phyloP scores from a whole-genome alignment of 2,113 vertebrate species.

The Colossoma macropomum region DNA sequence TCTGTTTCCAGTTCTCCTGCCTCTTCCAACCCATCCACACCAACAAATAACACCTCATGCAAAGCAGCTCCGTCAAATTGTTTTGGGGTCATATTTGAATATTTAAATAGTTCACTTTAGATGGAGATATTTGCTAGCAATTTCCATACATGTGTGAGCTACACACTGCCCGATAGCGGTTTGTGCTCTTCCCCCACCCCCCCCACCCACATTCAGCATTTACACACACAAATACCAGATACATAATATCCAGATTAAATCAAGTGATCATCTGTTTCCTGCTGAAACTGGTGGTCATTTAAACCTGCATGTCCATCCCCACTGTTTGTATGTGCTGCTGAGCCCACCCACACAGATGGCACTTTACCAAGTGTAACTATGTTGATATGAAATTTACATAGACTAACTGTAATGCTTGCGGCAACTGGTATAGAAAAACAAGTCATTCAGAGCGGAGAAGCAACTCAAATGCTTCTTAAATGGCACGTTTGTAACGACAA shows the following conservation, averaged over 20 bases:
- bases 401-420: slow-evolving; percentile 60
- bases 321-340: background rate
- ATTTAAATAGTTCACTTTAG: slow-evolving; percentile 77
- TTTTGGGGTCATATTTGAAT: slow-evolving; percentile 80
- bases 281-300: background rate
- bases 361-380: slow-evolving; percentile 73
- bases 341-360: slow-evolving; percentile 66
- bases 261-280: background rate
- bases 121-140: slow-evolving; percentile 73
- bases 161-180: slow-evolving; percentile 50
- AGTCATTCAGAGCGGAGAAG: background rate
- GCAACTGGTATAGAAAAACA: slow-evolving; percentile 63
- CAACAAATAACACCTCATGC: slow-evolving; percentile 78
- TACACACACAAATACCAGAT: slow-evolving; percentile 8
- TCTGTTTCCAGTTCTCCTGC: background rate
- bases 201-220: slow-evolving; percentile 1
- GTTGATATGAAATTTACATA: slow-evolving; percentile 75
- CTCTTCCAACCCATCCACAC: slow-evolving; percentile 50
- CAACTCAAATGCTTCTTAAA: no score
- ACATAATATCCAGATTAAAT: background rate
- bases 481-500: no score
- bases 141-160: slow-evolving; percentile 71
- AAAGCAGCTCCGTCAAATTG: slow-evolving; percentile 74
- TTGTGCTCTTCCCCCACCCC: slow-evolving; percentile 1
- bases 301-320: background rate